phyloP scores from a whole-genome alignment of 2,113 vertebrate species.

The Prolemur simus region DNA sequence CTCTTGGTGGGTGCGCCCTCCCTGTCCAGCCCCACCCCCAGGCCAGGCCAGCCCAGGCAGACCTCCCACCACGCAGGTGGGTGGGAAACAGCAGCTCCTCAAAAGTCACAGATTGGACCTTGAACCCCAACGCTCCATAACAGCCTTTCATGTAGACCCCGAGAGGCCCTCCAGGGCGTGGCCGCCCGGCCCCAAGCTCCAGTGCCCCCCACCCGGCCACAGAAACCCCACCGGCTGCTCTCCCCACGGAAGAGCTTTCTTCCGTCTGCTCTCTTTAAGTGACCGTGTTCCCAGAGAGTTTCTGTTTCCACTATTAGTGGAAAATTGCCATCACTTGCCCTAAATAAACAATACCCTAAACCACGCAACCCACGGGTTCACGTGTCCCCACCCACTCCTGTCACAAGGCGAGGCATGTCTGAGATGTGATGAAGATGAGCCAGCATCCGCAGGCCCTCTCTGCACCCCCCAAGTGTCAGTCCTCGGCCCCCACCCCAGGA shows the following conservation, averaged over 20 bases:
- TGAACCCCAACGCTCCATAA: accelerated
- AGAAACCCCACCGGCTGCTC: background rate
- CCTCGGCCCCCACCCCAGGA: background rate
- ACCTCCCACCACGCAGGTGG: background rate
- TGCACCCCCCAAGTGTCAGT: accelerated
- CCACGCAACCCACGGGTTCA: background rate
- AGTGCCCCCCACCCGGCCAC: background rate
- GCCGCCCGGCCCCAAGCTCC: accelerated
- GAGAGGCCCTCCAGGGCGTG: accelerated
- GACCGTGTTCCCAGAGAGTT: background rate
- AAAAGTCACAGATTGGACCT: background rate
- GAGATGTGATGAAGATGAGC: accelerated
- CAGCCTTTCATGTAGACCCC: background rate
- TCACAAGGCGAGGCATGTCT: background rate
- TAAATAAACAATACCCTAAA: background rate
- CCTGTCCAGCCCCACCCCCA: background rate
- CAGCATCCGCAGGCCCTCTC: background rate
- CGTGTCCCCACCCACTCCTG: background rate
- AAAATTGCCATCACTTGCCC: background rate
- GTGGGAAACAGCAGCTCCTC: background rate
- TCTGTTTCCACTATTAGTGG: accelerated
- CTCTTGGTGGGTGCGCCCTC: accelerated
- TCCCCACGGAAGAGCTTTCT: background rate
- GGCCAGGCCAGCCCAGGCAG: background rate
- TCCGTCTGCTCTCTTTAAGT: background rate